Percentiles rank a stretch among this genome's conserved stretches.
Evolutionary conservation across 2,797 vertebrate genomes (phyloP).

Genomic region (Mastacembelus armatus): DNA sequence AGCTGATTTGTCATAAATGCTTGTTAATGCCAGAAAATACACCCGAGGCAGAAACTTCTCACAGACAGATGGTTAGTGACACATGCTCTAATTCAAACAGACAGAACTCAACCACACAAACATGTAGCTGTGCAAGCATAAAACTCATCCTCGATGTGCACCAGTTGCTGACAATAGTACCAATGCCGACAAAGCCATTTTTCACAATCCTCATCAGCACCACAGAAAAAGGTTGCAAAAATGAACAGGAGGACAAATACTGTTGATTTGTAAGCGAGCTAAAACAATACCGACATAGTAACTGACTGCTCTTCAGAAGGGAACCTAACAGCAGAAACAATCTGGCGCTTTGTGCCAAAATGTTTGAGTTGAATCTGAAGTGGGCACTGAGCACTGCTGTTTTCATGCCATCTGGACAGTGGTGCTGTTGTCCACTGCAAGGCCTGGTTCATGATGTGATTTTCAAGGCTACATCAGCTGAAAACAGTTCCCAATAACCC

Average conservation of each 20-base stretch:
- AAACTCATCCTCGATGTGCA: conserved; percentile 13
- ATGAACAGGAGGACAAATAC: conserved; percentile 2
- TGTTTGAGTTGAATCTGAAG: conserved; percentile 61
- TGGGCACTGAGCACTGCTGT: conserved; percentile 49
- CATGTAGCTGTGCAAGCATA: conserved; percentile 49
- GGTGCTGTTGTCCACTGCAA: conserved; percentile 50
- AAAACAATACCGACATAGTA: conserved; percentile 12
- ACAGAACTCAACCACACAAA: conserved; percentile 31
- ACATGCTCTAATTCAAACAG: conserved; percentile 15
- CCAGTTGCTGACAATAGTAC: conserved; percentile 5
- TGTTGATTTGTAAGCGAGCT: conserved; percentile 6
- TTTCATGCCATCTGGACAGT: conserved; percentile 60
- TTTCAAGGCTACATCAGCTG: conserved; percentile 26
- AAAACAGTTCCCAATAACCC: conserved; percentile 20
- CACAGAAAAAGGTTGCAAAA: not conserved
- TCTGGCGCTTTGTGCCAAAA: conserved; percentile 55
- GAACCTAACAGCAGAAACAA: conserved; percentile 56
- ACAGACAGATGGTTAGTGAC: conserved; percentile 21
- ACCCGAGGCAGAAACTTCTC: conserved; percentile 1
- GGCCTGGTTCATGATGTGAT: conserved; percentile 31
- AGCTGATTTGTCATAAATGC: conserved; percentile 6
- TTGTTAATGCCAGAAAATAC: not conserved
- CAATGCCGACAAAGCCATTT: conserved; percentile 26
- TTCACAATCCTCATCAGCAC: conserved; percentile 16
- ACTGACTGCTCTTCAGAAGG: conserved; percentile 18